phyloP scores from a whole-genome alignment of 2,888 invertebrate genomes.

The Cremastinae sp. region DNA sequence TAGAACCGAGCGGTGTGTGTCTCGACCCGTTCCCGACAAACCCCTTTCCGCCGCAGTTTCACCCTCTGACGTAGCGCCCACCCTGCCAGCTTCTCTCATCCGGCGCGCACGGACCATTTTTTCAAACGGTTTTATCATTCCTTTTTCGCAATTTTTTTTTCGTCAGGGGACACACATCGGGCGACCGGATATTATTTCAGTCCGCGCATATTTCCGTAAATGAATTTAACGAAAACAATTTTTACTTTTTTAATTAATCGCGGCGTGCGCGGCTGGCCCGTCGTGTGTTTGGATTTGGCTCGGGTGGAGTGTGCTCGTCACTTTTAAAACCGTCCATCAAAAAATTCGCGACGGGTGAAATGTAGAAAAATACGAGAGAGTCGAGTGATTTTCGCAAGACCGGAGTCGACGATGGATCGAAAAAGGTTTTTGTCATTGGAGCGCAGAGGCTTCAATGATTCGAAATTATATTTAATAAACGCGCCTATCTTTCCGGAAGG shows the following conservation, averaged over 20 bases:
- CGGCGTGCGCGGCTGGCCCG: slow-evolving; percentile 48
- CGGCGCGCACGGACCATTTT: slow-evolving; percentile 57
- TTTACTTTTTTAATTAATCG: slow-evolving; percentile 80
- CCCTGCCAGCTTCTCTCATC: slow-evolving; percentile 55
- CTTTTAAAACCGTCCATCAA: slow-evolving; percentile 16
- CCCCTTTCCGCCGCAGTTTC: slow-evolving; percentile 58
- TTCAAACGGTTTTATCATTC: slow-evolving; percentile 62
- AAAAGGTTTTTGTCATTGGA: slow-evolving; percentile 55
- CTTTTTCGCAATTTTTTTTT: slow-evolving; percentile 51
- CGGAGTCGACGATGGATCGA: slow-evolving; percentile 72
- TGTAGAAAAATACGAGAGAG: slow-evolving; percentile 2
- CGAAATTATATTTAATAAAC: slow-evolving; percentile 60
- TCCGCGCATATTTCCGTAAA: slow-evolving; percentile 79
- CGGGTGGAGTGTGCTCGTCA: not conserved
- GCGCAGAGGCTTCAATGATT: slow-evolving; percentile 60
- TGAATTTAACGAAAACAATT: slow-evolving; percentile 80
- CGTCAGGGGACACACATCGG: slow-evolving; percentile 73
- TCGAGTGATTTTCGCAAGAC: not conserved
- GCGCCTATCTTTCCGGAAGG: slow-evolving; percentile 49
- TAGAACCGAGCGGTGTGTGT: slow-evolving; percentile 47
- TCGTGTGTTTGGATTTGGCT: slow-evolving; percentile 4
- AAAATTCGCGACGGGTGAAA: slow-evolving; percentile 22
- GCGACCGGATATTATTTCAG: slow-evolving; percentile 79
- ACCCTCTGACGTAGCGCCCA: slow-evolving; percentile 47
- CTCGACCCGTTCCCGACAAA: slow-evolving; percentile 51